A percentile compares a stretch with the other conserved stretches of the same genome.
These are phyloP conservation scores for Hormaphis cornu DNA, from an alignment of 1,140 invertebrate genomes.

Conservation along the genomic window DNA sequence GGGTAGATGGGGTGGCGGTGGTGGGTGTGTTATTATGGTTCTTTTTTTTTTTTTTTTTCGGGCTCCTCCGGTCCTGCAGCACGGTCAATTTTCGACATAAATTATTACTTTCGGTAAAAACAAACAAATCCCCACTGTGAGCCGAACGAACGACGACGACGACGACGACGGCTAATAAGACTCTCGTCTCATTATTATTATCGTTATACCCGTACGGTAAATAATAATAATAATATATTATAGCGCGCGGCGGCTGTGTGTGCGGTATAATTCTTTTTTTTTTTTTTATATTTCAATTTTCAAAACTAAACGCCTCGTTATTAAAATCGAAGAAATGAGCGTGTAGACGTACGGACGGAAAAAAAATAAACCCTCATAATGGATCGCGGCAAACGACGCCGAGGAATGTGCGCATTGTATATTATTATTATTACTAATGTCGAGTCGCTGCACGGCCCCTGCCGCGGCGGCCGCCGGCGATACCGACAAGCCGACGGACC, in stretches of 20 bases:
- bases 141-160: too few relatives aligned
- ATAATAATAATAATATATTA: too few relatives aligned
- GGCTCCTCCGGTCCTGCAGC: not conserved
- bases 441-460: too few relatives aligned
- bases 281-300: not conserved
- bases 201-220: not conserved
- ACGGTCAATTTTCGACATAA: not conserved
- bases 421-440: too few relatives aligned
- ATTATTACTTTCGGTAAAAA: constrained; percentile 3
- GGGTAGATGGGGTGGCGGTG: too few relatives aligned
- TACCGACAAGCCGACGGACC: too few relatives aligned
- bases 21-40: too few relatives aligned
- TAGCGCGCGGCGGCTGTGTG: not conserved
- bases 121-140: not conserved
- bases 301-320: not conserved
- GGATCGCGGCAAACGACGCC: not conserved
- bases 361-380: not conserved
- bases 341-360: not conserved
- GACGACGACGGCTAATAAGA: too few relatives aligned
- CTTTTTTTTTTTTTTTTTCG: not conserved
- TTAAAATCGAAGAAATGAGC: too few relatives aligned
- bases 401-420: too few relatives aligned
- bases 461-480: too few relatives aligned
- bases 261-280: not conserved
- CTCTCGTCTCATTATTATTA: too few relatives aligned